Percentiles rank a stretch among this genome's conserved stretches.
These are phyloP conservation scores for Oncopeltus fasciatus DNA, from an alignment of 1,140 invertebrate genomes.

Conservation along the genomic window DNA sequence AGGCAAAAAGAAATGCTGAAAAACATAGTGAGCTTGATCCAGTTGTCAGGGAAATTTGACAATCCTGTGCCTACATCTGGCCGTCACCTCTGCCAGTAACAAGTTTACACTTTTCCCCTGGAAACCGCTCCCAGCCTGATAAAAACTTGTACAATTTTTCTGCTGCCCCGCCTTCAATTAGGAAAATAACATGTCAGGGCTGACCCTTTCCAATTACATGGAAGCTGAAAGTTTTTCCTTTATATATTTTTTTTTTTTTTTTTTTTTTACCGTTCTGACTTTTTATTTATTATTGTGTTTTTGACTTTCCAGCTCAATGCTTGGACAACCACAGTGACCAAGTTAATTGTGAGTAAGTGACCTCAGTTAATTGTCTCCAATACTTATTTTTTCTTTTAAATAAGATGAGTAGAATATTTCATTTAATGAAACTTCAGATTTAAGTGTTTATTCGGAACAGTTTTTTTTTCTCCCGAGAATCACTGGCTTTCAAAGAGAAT, in stretches of 20 bases:
- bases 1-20: not conserved
- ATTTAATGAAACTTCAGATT: no score
- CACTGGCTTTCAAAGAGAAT: no score
- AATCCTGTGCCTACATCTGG: not conserved
- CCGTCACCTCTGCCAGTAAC: not conserved
- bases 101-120: not conserved
- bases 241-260: not conserved
- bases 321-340: no score
- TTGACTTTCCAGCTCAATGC: no score
- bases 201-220: conserved; percentile 1
- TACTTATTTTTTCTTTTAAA: no score
- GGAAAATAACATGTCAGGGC: conserved; percentile 5
- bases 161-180: not conserved
- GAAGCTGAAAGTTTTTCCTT: conserved; percentile 2
- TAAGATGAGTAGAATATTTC: no score
- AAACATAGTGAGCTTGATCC: not conserved
- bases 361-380: no score
- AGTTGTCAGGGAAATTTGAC: conserved; percentile 6
- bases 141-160: conserved; percentile 10
- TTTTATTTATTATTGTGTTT: no score
- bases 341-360: no score
- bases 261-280: no score
- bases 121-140: not conserved
- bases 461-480: no score
- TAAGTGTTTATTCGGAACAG: no score